Percentiles rank a stretch among this genome's conserved stretches.
Evolutionary conservation across 2,888 invertebrate species (phyloP).

Genomic region (Harpalus rubripes): DNA sequence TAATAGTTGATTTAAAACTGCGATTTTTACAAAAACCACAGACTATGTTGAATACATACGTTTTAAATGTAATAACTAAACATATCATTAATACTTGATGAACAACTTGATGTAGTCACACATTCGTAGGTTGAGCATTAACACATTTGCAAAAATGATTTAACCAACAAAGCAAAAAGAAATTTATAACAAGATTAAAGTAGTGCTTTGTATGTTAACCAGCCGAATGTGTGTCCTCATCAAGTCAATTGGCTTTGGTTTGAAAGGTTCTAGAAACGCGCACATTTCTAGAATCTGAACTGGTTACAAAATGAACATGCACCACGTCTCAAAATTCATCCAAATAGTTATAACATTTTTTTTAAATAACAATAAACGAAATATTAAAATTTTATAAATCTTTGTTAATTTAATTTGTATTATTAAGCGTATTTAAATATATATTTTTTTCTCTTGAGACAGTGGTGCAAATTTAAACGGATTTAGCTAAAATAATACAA

Average conservation of each 20-base stretch:
- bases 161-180: conserved; percentile 62
- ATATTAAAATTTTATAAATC: conserved; percentile 55
- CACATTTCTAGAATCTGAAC: conserved; percentile 50
- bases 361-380: conserved; percentile 68
- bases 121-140: conserved; percentile 39
- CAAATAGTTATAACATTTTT: conserved; percentile 48
- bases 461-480: conserved; percentile 70
- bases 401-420: conserved; percentile 45
- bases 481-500: conserved; percentile 75
- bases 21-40: conserved; percentile 71
- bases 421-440: conserved; percentile 63
- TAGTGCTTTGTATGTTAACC: conserved; percentile 35
- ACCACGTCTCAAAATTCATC: conserved; percentile 61
- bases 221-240: conserved; percentile 36
- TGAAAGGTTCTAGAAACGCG: conserved; percentile 61
- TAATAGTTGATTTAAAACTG: conserved; percentile 74
- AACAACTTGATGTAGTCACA: conserved; percentile 68
- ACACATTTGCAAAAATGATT: conserved; percentile 40
- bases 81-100: conserved; percentile 75
- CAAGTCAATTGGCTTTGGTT: conserved; percentile 65
- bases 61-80: conserved; percentile 73
- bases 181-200: conserved; percentile 41
- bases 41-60: conserved; percentile 65
- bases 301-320: conserved; percentile 59
- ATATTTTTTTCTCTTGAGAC: conserved; percentile 58